These are phyloP conservation scores for Heliangelus exortis DNA, from an alignment of 2,797 vertebrate genomes.

Conservation along the genomic window DNA sequence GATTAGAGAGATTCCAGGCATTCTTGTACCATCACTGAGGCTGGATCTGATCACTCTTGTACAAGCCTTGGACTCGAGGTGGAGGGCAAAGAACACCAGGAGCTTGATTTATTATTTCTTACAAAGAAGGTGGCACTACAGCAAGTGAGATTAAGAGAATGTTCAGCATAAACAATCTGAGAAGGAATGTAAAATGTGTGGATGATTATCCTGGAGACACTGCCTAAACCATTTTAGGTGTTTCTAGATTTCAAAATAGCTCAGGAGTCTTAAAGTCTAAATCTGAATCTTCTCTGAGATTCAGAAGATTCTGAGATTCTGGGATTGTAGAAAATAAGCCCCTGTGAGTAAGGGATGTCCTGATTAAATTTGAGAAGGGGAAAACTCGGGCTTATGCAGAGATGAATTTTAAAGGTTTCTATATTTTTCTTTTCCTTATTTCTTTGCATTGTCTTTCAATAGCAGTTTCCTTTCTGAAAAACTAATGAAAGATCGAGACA, in stretches of 20 bases:
- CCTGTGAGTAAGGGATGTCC: conserved; percentile 13
- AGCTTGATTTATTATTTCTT: background rate
- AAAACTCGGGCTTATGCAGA: conserved; percentile 10
- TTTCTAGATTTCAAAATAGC: conserved; percentile 24
- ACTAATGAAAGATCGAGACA: conserved; percentile 22
- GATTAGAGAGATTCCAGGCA: conserved; percentile 47
- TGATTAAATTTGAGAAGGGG: conserved; percentile 1
- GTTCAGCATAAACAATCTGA: background rate
- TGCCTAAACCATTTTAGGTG: conserved; percentile 39
- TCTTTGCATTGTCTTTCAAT: conserved; percentile 31
- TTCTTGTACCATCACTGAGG: background rate
- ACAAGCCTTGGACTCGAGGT: background rate
- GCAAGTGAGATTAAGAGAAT: background rate
- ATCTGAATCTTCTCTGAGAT: background rate
- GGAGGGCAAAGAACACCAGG: background rate
- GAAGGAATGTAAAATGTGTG: background rate
- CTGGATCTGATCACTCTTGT: background rate
- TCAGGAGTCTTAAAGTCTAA: conserved; percentile 6
- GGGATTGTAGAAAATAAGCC: background rate
- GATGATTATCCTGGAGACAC: background rate
- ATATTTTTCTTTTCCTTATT: conserved; percentile 9
- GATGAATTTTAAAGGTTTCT: conserved; percentile 24
- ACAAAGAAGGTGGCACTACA: background rate
- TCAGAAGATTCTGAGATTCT: too few relatives aligned
- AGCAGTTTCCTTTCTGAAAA: conserved; percentile 2